Evolutionary conservation across 2,113 vertebrate genomes (phyloP), one percentile per base, ranked within the genome.

Genomic region (Egretta garzetta): DNA sequence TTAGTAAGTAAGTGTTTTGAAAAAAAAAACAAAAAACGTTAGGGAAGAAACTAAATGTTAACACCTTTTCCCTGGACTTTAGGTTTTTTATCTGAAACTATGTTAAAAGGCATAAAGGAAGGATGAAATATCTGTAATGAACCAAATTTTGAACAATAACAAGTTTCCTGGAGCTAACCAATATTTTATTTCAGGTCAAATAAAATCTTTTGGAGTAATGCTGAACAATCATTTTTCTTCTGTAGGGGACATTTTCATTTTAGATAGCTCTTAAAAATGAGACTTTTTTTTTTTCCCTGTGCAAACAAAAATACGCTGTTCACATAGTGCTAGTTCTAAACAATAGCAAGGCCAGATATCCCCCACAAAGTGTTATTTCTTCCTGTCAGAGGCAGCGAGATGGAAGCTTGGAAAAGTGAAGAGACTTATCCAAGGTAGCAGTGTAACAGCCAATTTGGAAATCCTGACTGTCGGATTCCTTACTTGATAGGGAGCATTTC

Each of bases 181-280:
- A 6, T 90, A 59, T 80, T 92, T 96, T 93, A 73, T 92, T 92
- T 80, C 83, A 66, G 50, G 63, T 80, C 67, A 90, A 93, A 73
- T 75, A 80, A 72, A 83, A 73, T 70, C 27, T 86, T 88, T 73
- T 74, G 24, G 59, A 80, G 43, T 76, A 83, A 53, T 83, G 82
- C 83, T 77, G 63, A 95, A 86, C 64, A 91, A 93, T 86, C 28
- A 21, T 90, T 93, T 76, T 72, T 90, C 58, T 62, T 73, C 73
- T 86, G 14, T 24, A 86, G 71, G 24, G 45, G 18, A 68, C 41
- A 47, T 94, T 95, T 94, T 95, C 53, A 90, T 96, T 90, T 93
- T 83, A 88, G 91, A 50, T 64, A 76, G 76, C 47, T 83, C 80
- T 91, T 96, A 67, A 93, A 94, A 95, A 88, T 84, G 9, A 66